Evolutionary conservation across 2,888 invertebrate genomes (phyloP).

Genomic region (Gerris lacustris): DNA sequence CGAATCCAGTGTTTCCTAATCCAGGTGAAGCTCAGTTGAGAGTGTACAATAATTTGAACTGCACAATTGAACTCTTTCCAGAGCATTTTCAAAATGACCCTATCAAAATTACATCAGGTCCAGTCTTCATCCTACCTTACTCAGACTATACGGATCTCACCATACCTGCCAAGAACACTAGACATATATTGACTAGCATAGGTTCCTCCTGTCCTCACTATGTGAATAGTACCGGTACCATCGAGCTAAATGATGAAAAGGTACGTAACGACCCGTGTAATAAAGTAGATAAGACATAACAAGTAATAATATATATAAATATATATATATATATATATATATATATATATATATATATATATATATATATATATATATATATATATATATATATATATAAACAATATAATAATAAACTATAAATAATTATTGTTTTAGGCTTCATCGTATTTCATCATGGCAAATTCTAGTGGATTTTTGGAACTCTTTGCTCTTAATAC

Average conservation of each 20-base stretch:
- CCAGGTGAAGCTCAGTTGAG: conserved; percentile 9
- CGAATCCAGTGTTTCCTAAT: conserved; percentile 6
- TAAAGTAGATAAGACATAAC: no score
- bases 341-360: no score
- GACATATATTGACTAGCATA: background rate
- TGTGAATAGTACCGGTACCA: conserved; percentile 3
- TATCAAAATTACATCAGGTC: background rate
- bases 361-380: no score
- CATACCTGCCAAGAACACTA: background rate
- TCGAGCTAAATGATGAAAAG: conserved; percentile 11
- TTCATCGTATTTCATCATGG: conserved; percentile 12
- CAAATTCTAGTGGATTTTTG: background rate
- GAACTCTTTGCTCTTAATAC: background rate
- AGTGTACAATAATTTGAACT: conserved; percentile 4
- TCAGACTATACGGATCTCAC: background rate
- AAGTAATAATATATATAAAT: no score
- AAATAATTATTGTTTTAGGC: conserved; percentile 7
- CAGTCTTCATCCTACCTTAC: background rate
- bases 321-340: no score
- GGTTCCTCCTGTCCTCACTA: background rate
- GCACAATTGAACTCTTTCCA: background rate
- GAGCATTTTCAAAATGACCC: background rate
- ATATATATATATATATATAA: no score
- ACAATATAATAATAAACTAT: no score
- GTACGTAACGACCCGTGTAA: background rate